phyloP scores from a whole-genome alignment of 2,797 vertebrate genomes.

The Protosalanx chinensis region DNA sequence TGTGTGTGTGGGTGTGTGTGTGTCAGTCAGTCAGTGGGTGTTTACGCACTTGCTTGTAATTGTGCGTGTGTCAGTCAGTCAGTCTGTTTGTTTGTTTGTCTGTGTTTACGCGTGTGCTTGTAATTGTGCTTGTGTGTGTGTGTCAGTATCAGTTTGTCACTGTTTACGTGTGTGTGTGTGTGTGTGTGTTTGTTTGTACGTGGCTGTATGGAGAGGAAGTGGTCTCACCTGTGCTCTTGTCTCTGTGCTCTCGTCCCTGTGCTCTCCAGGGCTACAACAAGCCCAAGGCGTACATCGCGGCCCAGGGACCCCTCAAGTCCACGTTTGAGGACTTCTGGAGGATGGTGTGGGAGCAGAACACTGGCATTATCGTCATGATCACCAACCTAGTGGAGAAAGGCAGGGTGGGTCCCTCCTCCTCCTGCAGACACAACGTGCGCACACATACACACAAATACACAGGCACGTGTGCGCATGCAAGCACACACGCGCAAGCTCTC shows the following conservation, averaged over 20 bases:
- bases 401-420: conserved; percentile 74
- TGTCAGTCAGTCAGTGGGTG: background rate
- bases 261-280: conserved; percentile 79
- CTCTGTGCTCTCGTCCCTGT: background rate
- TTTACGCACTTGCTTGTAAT: background rate
- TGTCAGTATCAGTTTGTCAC: background rate
- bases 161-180: background rate
- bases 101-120: background rate
- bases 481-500: background rate
- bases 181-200: background rate
- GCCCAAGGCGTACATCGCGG: conserved; percentile 90
- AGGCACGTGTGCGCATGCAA: background rate
- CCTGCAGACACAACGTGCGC: background rate
- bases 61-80: background rate
- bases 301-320: conserved; percentile 92
- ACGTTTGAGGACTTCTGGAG: conserved; percentile 97
- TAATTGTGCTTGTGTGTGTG: background rate
- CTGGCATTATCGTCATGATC: conserved; percentile 92
- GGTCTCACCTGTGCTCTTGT: background rate
- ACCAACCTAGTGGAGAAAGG: conserved; percentile 96
- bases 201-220: background rate
- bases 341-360: conserved; percentile 97
- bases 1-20: background rate
- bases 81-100: background rate
- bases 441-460: conserved; percentile 5